Evolutionary conservation across 92 coral and sea anemone genomes (phyloP), one percentile per base, ranked within the genome.

Genomic region (Epizoanthus illoricatus): DNA sequence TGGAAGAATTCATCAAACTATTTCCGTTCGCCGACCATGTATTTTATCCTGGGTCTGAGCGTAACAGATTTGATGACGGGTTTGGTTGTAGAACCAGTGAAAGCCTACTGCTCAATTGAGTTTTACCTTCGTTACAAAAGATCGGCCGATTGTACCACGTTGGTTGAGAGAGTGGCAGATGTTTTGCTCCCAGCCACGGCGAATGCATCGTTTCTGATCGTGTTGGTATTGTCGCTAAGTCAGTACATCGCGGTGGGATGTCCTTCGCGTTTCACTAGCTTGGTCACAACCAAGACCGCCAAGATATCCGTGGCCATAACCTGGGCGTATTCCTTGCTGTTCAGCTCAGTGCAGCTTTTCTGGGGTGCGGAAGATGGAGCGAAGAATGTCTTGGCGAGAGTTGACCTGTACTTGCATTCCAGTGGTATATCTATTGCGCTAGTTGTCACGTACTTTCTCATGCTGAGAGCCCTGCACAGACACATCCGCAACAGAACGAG

Each of bases 21-120:
- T 7, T 78, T 78, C 61, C 82, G 82, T n/a, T 40, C 82, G 0
- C 82, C 82, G 4, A 78, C 82, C 15, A 78, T 78, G 82, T 78
- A 64, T 12, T 78, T 62, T 60, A 63, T 78, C 58, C 21, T 78
- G 52, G 67, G 67, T 13, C 82, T 78, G 9, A 12, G 61, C 82
- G 60, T 42, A 49, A 78, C 82, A 21, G 82, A 78, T 12, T 42
- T 78, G 21, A 8, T 41, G 11, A 63, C 71, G 0, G 71, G 72
- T 3, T 23, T 63, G 10, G 10, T 78, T 8, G 82, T 78, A 41
- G 82, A 78, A 45, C 82, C 82, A 5, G 17, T 78, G 24, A 78
- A 78, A 64, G 71, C 82, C 36, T 78, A 42, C 71, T 78, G 82
- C 71, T 78, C 82, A 40, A n/a, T 78, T 18, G 82, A 78, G 21